Conservation (phyloP, 2,888 invertebrate genomes). For the Himalopsyche anomala region DNA sequence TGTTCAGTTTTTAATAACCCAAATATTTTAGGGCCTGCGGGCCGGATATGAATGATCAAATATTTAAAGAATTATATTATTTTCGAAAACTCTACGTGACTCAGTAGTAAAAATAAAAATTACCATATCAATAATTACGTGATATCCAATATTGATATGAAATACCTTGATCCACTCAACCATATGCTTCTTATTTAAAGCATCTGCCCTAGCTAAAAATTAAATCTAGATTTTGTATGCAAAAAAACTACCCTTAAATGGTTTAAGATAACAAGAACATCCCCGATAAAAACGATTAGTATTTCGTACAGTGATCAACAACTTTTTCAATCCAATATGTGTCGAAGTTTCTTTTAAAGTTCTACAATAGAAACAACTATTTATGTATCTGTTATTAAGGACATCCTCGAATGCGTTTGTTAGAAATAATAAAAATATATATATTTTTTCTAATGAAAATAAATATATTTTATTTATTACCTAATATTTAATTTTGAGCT, state of each 20-base stretch:
- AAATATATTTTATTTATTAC: too few relatives aligned
- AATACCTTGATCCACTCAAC: slow-evolving; percentile 59
- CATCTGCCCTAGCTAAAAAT: slow-evolving; percentile 60
- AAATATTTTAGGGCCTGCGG: background rate
- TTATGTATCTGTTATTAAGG: background rate
- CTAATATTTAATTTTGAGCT: too few relatives aligned
- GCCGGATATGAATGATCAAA: background rate
- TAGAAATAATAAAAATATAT: too few relatives aligned
- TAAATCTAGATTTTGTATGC: slow-evolving; percentile 51
- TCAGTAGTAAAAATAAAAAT: background rate
- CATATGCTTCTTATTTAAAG: slow-evolving; percentile 58
- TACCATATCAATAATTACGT: slow-evolving; percentile 33
- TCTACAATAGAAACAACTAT: background rate
- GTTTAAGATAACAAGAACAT: slow-evolving; percentile 60
- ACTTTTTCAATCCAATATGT: background rate
- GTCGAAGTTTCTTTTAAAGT: too few relatives aligned
- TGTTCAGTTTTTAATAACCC: too few relatives aligned
- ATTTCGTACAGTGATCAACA: background rate
- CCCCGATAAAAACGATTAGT: slow-evolving; percentile 41
- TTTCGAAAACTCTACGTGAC: background rate
- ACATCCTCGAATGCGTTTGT: too few relatives aligned
- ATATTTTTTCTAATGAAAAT: too few relatives aligned
- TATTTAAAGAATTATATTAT: background rate
- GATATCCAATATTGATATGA: slow-evolving; percentile 52
- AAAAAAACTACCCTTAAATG: slow-evolving; percentile 59